phyloP scores from a whole-genome alignment of 2,113 vertebrate species.

The Theropithecus gelada region DNA sequence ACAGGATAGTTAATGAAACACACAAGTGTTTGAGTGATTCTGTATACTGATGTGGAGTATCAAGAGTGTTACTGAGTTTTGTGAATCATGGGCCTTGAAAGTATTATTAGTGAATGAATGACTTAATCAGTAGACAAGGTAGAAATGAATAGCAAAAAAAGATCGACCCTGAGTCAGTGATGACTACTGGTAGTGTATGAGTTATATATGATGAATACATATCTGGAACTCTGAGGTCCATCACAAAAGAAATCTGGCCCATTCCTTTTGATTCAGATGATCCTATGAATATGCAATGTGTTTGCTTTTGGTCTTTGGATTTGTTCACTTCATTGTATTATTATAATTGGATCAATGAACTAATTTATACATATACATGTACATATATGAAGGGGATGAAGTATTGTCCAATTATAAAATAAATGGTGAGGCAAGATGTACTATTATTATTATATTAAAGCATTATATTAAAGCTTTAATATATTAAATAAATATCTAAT shows the following conservation, averaged over 20 bases:
- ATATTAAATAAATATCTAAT: no score
- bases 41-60: not conserved
- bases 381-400: not conserved
- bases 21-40: not conserved
- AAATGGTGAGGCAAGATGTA: no score
- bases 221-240: not conserved
- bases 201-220: not conserved
- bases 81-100: not conserved
- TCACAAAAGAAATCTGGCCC: accelerated
- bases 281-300: not conserved
- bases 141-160: not conserved
- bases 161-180: accelerated
- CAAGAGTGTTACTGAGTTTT: not conserved
- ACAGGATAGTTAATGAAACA: not conserved
- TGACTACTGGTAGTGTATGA: not conserved
- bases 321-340: not conserved
- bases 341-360: no score
- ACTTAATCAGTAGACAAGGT: not conserved
- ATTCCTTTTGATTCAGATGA: not conserved
- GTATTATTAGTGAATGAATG: not conserved
- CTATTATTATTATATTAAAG: not conserved
- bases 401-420: not conserved
- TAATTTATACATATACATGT: not conserved
- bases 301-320: not conserved
- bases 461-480: not conserved